Conservation (phyloP, 2,888 invertebrate species). For the Stomorhina lunata region DNA sequence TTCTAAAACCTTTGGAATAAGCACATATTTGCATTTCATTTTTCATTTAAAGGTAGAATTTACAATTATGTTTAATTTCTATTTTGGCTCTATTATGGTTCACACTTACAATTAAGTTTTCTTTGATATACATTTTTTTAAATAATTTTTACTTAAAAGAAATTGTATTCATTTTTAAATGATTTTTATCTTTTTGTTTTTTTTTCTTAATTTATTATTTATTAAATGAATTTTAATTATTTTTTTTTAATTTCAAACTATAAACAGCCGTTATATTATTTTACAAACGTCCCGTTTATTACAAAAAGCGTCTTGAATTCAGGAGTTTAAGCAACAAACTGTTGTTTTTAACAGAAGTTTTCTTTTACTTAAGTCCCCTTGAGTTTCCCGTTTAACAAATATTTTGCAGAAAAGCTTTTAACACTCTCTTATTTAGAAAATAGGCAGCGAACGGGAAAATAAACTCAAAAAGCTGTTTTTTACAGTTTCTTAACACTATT, state of each 20-base stretch:
- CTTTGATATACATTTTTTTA: not conserved
- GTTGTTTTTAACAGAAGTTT: constrained; percentile 72
- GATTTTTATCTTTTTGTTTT: not conserved
- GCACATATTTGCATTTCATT: not conserved
- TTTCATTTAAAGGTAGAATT: no score
- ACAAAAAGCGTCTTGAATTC: constrained; percentile 72
- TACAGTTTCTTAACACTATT: constrained; percentile 12
- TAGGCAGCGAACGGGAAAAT: not conserved
- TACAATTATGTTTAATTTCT: no score
- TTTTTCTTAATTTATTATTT: not conserved
- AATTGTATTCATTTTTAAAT: not conserved
- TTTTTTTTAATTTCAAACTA: not conserved
- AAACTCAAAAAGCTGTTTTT: constrained; percentile 26
- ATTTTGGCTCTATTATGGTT: no score
- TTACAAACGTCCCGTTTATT: not conserved
- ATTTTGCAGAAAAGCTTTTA: constrained; percentile 19
- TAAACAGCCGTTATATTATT: constrained; percentile 35
- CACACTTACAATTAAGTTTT: no score
- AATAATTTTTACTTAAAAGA: not conserved
- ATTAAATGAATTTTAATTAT: not conserved
- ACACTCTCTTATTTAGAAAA: constrained; percentile 34
- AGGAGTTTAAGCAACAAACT: constrained; percentile 79
- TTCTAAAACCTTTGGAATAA: not conserved
- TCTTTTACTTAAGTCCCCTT: constrained; percentile 31
- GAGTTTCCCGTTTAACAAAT: constrained; percentile 34